These are phyloP conservation scores for Drosophila fuyamai DNA, from an alignment of 1,140 invertebrate genomes.

Conservation along the genomic window DNA sequence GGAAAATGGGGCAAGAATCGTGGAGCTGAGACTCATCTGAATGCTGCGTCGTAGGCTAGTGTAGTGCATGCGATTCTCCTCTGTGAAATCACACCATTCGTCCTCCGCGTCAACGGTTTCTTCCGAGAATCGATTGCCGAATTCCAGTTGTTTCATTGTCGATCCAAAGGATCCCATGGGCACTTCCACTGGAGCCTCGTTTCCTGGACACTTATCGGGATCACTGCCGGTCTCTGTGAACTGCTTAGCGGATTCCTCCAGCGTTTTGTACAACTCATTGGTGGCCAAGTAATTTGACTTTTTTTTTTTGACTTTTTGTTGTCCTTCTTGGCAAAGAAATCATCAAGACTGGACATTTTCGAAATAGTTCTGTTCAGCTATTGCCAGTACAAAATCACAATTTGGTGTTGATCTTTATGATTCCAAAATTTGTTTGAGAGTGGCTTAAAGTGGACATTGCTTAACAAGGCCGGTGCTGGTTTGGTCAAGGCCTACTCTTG, in stretches of 20 bases:
- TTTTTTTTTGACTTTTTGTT: conserved; percentile 58
- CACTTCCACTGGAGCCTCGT: conserved; percentile 1
- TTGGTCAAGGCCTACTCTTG: background rate
- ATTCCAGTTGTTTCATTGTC: conserved; percentile 17
- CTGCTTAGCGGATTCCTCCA: conserved; percentile 53
- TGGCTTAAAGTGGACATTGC: background rate
- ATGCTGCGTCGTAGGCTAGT: conserved; percentile 12
- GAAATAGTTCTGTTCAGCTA: background rate
- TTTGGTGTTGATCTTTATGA: conserved; percentile 20
- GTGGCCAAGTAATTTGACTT: conserved; percentile 60
- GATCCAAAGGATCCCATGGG: background rate
- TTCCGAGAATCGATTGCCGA: conserved; percentile 29
- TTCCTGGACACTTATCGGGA: conserved; percentile 5
- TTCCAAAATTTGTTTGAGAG: conserved; percentile 20
- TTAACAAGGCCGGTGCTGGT: background rate
- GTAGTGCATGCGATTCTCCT: conserved; percentile 56
- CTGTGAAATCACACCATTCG: conserved; percentile 66
- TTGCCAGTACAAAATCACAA: conserved; percentile 14
- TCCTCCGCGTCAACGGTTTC: conserved; percentile 44
- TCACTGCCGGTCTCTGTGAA: conserved; percentile 8
- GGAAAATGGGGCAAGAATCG: background rate
- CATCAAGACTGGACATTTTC: conserved; percentile 63
- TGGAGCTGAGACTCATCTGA: conserved; percentile 10
- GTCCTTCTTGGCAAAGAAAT: conserved; percentile 75
- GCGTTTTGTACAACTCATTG: conserved; percentile 67